These are phyloP conservation scores for Lycophotia porphyrea DNA, from an alignment of 2,888 invertebrate species.

Conservation along the genomic window DNA sequence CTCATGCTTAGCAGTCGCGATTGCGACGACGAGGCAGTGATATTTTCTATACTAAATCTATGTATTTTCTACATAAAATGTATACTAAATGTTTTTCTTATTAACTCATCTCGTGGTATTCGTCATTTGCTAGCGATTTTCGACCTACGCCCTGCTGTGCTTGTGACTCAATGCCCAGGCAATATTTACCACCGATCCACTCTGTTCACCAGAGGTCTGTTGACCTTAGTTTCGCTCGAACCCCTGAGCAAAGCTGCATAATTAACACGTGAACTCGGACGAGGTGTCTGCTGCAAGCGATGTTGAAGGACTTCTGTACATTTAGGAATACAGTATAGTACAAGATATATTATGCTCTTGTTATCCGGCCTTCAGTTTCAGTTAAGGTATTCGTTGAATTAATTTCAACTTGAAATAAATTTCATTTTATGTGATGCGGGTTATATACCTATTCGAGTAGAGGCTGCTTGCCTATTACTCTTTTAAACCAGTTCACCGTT, in stretches of 20 bases:
- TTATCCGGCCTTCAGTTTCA: not conserved
- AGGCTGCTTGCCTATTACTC: not conserved
- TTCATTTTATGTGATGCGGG: not conserved
- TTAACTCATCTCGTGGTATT: not conserved
- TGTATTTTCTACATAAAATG: too few species aligned
- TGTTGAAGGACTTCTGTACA: not conserved
- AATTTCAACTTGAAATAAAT: not conserved
- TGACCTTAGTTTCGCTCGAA: not conserved
- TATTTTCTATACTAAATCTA: too few species aligned
- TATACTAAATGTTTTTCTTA: not conserved
- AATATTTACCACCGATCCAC: not conserved
- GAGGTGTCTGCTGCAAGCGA: conserved; percentile 33
- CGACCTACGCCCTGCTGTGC: not conserved
- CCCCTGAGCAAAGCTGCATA: conserved; percentile 6
- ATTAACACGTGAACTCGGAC: conserved; percentile 21
- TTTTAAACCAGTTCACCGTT: not conserved
- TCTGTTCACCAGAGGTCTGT: not conserved
- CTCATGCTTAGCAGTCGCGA: too few species aligned
- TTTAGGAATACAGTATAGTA: too few species aligned
- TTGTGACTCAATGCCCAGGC: not conserved
- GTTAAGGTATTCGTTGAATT: not conserved
- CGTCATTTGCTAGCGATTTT: not conserved
- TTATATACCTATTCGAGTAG: not conserved
- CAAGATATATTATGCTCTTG: not conserved
- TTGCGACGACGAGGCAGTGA: too few species aligned